Conservation (phyloP, 23 tunicate genomes). For the Clavelina lepadiformis region DNA sequence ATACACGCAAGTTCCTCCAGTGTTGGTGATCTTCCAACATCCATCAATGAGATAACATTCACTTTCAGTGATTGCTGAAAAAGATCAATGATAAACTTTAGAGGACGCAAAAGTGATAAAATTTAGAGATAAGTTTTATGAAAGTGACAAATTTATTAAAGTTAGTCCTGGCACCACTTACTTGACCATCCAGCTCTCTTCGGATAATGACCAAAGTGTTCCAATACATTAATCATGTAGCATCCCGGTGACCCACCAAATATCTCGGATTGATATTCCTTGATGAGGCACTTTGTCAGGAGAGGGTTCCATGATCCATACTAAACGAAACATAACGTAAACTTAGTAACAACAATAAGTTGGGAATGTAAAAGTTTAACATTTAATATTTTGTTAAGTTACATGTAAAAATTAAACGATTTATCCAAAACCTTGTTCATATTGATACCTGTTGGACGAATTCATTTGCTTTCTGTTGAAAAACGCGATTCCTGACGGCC, state of each 20-base stretch:
- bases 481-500: slow-evolving; percentile 58
- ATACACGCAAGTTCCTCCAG: slow-evolving; percentile 40
- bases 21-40: slow-evolving; percentile 38
- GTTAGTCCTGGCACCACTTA: background rate
- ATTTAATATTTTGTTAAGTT: no score
- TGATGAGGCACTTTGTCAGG: slow-evolving; percentile 47
- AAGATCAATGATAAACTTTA: background rate
- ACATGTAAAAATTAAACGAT: no score
- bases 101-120: background rate
- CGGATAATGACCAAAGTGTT: slow-evolving; percentile 42
- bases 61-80: slow-evolving; percentile 45
- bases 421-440: no score
- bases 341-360: no score
- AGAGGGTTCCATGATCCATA: slow-evolving; percentile 56
- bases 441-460: slow-evolving; percentile 9
- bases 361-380: no score
- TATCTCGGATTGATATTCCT: slow-evolving; percentile 33
- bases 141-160: background rate
- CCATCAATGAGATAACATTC: slow-evolving; percentile 84
- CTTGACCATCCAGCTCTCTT: slow-evolving; percentile 87
- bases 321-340: background rate
- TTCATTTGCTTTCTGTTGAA: slow-evolving; percentile 19
- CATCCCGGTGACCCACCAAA: slow-evolving; percentile 59
- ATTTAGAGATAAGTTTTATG: background rate
- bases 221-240: slow-evolving; percentile 52